phyloP scores from a whole-genome alignment of 2,113 vertebrate species.

The Notothenia rossii region DNA sequence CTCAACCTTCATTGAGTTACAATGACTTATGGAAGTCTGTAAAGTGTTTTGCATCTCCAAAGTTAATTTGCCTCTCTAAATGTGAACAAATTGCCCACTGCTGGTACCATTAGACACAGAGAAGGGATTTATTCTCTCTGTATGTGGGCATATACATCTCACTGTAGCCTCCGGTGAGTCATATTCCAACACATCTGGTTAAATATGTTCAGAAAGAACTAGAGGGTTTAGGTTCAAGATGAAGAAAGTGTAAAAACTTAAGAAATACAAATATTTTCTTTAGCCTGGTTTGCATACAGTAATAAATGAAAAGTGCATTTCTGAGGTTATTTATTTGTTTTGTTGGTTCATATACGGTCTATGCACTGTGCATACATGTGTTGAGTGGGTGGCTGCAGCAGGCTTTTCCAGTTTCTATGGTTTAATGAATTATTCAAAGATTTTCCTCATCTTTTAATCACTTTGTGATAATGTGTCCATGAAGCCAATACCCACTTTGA shows the following conservation, averaged over 20 bases:
- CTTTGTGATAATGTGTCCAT: not conserved
- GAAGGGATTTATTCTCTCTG: not conserved
- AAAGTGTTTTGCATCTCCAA: not conserved
- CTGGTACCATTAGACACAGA: slow-evolving; percentile 24
- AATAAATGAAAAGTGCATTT: not conserved
- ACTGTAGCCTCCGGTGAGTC: slow-evolving; percentile 41
- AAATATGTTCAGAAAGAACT: slow-evolving; percentile 15
- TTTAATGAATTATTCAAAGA: not conserved
- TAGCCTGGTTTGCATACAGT: not conserved
- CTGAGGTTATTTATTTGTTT: not conserved
- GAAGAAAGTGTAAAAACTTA: not conserved
- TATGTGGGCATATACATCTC: slow-evolving; percentile 48
- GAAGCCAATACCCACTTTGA: not conserved
- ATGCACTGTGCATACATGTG: not conserved
- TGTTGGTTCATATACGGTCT: not conserved
- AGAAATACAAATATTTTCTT: not conserved
- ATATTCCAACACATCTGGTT: slow-evolving; percentile 42
- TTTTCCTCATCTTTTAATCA: not conserved
- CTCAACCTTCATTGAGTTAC: not conserved
- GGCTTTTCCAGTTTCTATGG: slow-evolving; percentile 1
- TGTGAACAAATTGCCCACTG: slow-evolving; percentile 38
- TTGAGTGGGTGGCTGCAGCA: slow-evolving; percentile 29
- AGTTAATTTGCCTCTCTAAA: not conserved
- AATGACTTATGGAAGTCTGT: not conserved
- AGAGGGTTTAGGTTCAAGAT: not conserved